Conservation (phyloP, 1,140 invertebrate genomes). For the Liolophura sinensis region DNA sequence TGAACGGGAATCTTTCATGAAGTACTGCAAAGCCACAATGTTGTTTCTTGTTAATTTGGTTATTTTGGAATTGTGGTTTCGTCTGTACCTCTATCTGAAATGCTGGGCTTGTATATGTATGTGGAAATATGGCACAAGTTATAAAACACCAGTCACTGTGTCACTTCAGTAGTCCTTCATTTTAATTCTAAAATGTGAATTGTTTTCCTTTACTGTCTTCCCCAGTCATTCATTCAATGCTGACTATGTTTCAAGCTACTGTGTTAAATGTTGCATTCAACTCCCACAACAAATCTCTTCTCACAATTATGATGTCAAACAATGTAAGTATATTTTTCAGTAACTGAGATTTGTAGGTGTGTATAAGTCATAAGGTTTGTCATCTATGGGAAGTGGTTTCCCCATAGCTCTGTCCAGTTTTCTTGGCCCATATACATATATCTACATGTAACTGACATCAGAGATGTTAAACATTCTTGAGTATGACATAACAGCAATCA, state of each 20-base stretch:
- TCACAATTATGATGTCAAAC: conserved; percentile 99
- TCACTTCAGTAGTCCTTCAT: background rate
- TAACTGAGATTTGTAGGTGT: too few relatives aligned
- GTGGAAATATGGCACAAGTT: too few relatives aligned
- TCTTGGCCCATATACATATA: background rate
- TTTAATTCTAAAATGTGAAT: background rate
- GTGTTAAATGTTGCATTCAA: conserved; percentile 99
- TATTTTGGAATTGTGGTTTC: too few relatives aligned
- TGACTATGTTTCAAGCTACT: conserved; percentile 89
- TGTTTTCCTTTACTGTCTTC: conserved; percentile 57
- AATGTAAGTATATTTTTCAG: conserved; percentile 83
- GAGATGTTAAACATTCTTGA: background rate
- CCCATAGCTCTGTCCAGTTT: background rate
- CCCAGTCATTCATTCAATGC: conserved; percentile 83
- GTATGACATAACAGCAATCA: background rate
- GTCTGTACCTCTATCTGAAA: too few relatives aligned
- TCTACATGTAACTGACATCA: background rate
- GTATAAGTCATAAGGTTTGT: background rate
- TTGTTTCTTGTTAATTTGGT: too few relatives aligned
- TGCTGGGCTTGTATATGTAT: too few relatives aligned
- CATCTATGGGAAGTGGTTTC: background rate
- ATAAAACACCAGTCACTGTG: too few relatives aligned
- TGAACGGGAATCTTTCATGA: too few relatives aligned
- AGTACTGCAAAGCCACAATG: too few relatives aligned
- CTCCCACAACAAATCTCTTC: conserved; percentile 94